These are phyloP conservation scores for Dryomyza anilis DNA, from an alignment of 2,888 invertebrate genomes.

Conservation along the genomic window DNA sequence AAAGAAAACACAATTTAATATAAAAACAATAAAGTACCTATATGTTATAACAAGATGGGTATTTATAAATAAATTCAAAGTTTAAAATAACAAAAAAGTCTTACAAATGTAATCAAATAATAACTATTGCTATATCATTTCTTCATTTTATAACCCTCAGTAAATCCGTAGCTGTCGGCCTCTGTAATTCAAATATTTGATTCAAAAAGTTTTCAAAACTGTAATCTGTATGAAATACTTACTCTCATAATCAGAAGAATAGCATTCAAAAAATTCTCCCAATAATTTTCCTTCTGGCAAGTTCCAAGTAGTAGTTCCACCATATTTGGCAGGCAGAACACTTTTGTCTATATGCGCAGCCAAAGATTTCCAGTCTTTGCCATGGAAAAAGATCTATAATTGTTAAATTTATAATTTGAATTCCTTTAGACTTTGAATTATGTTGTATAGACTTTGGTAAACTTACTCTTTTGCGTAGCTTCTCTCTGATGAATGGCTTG, in stretches of 20 bases:
- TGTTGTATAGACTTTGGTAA: not conserved
- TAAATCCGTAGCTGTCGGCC: constrained; percentile 65
- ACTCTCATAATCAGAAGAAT: constrained; percentile 73
- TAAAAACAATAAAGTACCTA: too few relatives aligned
- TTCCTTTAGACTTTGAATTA: not conserved
- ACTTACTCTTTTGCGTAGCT: constrained; percentile 75
- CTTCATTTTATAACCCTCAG: constrained; percentile 53
- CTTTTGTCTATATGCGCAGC: constrained; percentile 66
- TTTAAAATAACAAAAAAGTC: not conserved
- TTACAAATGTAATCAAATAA: too few relatives aligned
- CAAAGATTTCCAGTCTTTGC: constrained; percentile 69
- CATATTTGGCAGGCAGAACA: constrained; percentile 69
- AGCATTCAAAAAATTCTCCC: constrained; percentile 70
- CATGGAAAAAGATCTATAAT: constrained; percentile 73
- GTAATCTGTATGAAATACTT: constrained; percentile 43
- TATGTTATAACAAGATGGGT: too few relatives aligned
- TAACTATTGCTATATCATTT: too few relatives aligned
- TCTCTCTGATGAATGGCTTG: constrained; percentile 86
- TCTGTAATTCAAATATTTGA: constrained; percentile 53
- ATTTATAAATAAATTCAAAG: too few relatives aligned
- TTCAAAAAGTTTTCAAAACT: too few relatives aligned
- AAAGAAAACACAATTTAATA: too few relatives aligned
- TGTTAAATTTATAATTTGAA: not conserved
- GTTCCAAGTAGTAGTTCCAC: constrained; percentile 67
- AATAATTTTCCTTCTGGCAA: constrained; percentile 69